A percentile compares a stretch with the other conserved stretches of the same genome.
Conservation (phyloP, 2,888 invertebrate genomes). For the Opisthograptis luteolata region DNA sequence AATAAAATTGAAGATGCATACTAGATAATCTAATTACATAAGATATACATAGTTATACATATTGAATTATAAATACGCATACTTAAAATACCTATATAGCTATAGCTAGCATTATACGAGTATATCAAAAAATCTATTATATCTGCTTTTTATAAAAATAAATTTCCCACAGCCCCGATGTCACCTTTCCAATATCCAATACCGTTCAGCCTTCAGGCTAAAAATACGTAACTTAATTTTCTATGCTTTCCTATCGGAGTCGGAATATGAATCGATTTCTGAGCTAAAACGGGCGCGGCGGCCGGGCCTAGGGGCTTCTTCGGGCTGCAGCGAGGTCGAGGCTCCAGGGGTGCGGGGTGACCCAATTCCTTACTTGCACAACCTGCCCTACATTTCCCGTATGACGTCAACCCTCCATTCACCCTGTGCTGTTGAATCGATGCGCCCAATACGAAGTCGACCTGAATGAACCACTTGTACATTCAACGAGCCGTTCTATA, state of each 20-base stretch:
- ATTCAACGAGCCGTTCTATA: conserved; percentile 68
- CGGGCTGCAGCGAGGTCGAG: conserved; percentile 35
- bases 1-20: too few relatives aligned
- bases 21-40: too few relatives aligned
- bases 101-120: too few relatives aligned
- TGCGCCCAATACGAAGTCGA: conserved; percentile 73
- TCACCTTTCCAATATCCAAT: conserved; percentile 35
- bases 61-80: too few relatives aligned
- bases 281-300: conserved; percentile 36
- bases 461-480: conserved; percentile 73
- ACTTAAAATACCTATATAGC: too few relatives aligned
- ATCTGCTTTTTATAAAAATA: neutral
- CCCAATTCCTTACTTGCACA: conserved; percentile 72
- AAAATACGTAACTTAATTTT: conserved; percentile 47
- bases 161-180: conserved; percentile 27
- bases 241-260: conserved; percentile 35
- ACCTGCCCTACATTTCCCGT: conserved; percentile 68
- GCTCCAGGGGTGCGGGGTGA: conserved; percentile 51
- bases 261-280: conserved; percentile 46
- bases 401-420: conserved; percentile 81
- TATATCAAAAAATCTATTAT: too few relatives aligned
- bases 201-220: conserved; percentile 47
- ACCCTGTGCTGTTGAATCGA: conserved; percentile 76
- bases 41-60: too few relatives aligned
- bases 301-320: conserved; percentile 20